phyloP scores from a whole-genome alignment of 2,888 invertebrate genomes.

The Sicus ferrugineus region DNA sequence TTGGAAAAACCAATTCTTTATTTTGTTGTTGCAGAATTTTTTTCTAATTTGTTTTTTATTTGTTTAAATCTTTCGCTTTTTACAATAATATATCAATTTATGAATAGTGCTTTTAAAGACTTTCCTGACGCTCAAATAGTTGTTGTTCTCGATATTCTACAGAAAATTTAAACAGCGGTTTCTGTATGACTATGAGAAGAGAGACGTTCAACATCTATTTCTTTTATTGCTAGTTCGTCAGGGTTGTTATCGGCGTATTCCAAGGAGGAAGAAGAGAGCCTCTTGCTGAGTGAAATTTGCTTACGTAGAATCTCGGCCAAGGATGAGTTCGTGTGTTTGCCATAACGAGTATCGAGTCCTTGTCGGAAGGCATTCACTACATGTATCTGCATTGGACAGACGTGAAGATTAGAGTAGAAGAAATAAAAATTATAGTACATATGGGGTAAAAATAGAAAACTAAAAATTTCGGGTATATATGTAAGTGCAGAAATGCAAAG shows the following conservation, averaged over 20 bases:
- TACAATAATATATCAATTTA: too few relatives aligned
- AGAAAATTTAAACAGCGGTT: constrained; percentile 79
- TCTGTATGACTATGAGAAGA: constrained; percentile 94
- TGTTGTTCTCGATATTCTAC: background rate
- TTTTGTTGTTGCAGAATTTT: too few relatives aligned
- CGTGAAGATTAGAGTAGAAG: constrained; percentile 9
- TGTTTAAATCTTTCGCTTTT: too few relatives aligned
- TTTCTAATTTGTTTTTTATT: too few relatives aligned
- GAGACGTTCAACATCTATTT: constrained; percentile 91
- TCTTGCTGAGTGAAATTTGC: constrained; percentile 91
- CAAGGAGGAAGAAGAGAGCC: constrained; percentile 90
- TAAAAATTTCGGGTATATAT: too few relatives aligned
- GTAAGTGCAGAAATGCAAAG: too few relatives aligned
- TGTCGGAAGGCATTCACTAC: constrained; percentile 99
- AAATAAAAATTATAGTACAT: too few relatives aligned
- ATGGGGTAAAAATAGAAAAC: too few relatives aligned
- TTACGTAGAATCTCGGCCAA: constrained; percentile 92
- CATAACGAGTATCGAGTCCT: constrained; percentile 94
- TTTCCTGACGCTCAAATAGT: too few relatives aligned
- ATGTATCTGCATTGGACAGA: constrained; percentile 84
- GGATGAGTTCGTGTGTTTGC: constrained; percentile 91
- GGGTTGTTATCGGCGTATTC: constrained; percentile 90
- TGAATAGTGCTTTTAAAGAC: too few relatives aligned
- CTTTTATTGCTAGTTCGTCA: constrained; percentile 87
- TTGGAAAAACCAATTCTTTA: too few relatives aligned